Evolutionary conservation across 1,140 invertebrate species (phyloP), one percentile per base, ranked within the genome.

Genomic region (Spodoptera frugiperda): DNA sequence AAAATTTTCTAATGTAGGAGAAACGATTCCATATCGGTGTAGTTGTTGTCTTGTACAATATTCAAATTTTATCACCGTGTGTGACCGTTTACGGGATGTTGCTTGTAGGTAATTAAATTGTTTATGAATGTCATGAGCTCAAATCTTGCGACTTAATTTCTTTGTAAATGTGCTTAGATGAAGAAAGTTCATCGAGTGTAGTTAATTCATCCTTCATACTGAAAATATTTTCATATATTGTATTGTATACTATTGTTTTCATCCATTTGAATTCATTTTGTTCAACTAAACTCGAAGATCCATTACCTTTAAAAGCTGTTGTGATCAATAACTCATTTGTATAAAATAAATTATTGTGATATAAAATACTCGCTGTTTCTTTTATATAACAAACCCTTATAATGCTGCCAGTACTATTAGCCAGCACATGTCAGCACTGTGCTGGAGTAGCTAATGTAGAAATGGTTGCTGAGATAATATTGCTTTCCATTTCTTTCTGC

Each of bases 331-430:
- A 91, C 88, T 91, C 89, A 89, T 92, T 93, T 91, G 91, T 92
- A 91, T 92, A 93, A 72, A 93, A 93, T 92, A 93, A 93, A 93
- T 93, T 93, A 93, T 93, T 93, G 91, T 93, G 91, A 92, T 92
- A 93, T 83, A 93, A 87, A 82, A 78, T 79, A 81, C 33, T 57
- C 11, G 70, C 57, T 80, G 83, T 81, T 73, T 84, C 77, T 73
- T 55, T 84, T 79, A 1, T 5, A 33, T n/a, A 51, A 25, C 48
- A 19, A 55, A 4, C 53, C n/a, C 53, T 55, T 8, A 10, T 39
- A 39, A 39, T 39, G 33, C 1, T n/a, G n/a, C n/a, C n/a, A n/a
- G n/a, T n/a, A n/a, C n/a, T n/a, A n/a, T n/a, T n/a, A n/a, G n/a
- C n/a, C n/a, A n/a, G n/a, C n/a, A n/a, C n/a, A n/a, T n/a, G n/a